Percentiles rank a stretch among this genome's conserved stretches.
These are phyloP conservation scores for Rhea americana DNA, from an alignment of 2,113 vertebrate genomes.

Conservation along the genomic window DNA sequence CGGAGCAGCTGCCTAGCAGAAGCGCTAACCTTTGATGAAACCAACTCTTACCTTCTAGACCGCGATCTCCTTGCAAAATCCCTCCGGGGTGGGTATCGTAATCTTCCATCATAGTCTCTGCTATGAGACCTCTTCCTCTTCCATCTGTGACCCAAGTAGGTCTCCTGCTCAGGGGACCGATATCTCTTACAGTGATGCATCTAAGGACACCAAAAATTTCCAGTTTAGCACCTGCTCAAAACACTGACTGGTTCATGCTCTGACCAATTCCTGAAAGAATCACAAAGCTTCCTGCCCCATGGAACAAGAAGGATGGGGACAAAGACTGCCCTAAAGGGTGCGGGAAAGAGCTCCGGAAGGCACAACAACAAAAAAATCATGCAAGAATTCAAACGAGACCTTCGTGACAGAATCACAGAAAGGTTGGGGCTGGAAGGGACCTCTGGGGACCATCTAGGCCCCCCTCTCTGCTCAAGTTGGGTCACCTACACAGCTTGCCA, in stretches of 20 bases:
- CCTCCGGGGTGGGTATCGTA: conserved; percentile 70
- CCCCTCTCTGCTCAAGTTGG: no score
- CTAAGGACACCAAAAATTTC: neutral
- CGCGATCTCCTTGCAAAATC: conserved; percentile 68
- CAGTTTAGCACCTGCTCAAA: neutral
- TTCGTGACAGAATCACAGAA: no score
- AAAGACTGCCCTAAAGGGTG: neutral
- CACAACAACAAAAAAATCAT: neutral
- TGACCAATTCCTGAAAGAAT: neutral
- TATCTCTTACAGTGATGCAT: conserved; percentile 81
- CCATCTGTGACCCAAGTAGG: conserved; percentile 73
- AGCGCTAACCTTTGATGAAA: neutral
- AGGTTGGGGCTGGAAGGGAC: no score
- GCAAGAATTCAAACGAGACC: no score
- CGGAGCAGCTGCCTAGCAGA: neutral
- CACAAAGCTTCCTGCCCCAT: neutral
- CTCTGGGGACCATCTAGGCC: no score
- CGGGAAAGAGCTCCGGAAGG: neutral
- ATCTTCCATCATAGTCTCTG: conserved; percentile 71
- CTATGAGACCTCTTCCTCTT: conserved; percentile 77
- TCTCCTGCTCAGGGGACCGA: conserved; percentile 76
- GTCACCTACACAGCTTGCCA: no score
- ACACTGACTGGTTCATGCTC: no score
- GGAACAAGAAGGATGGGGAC: rapidly evolving
- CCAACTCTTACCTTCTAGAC: conserved; percentile 73